A percentile compares a stretch with the other conserved stretches of the same genome.
Conservation (phyloP, 2,888 invertebrate genomes). For the Sinotaia quadrata region DNA sequence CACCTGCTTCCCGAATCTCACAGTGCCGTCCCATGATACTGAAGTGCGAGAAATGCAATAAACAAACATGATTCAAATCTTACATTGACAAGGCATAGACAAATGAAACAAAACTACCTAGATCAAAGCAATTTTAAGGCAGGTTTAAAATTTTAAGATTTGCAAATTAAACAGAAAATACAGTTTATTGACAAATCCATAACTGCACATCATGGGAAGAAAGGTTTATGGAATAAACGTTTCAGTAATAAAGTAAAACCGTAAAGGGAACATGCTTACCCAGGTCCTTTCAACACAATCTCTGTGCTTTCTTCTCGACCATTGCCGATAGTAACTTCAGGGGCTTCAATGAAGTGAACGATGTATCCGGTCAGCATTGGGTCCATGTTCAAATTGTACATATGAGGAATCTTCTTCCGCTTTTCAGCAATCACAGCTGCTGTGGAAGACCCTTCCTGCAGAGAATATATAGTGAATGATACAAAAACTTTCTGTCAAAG, state of each 20-base stretch:
- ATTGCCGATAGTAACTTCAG: conserved; percentile 71
- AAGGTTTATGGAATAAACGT: too few species aligned
- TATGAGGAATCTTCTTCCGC: conserved; percentile 73
- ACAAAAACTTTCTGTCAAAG: too few species aligned
- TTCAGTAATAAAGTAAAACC: not conserved
- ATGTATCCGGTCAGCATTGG: conserved; percentile 75
- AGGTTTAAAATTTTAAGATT: too few species aligned
- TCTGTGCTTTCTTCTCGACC: conserved; percentile 66
- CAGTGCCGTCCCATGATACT: conserved; percentile 75
- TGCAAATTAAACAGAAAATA: too few species aligned
- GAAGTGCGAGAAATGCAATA: conserved; percentile 1
- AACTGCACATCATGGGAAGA: not conserved
- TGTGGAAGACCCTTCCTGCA: conserved; percentile 27
- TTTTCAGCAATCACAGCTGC: conserved; percentile 64
- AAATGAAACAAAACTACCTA: not conserved
- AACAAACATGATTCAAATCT: not conserved
- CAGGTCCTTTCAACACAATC: conserved; percentile 74
- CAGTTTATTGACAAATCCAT: not conserved
- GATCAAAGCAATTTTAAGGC: too few species aligned
- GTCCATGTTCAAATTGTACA: conserved; percentile 77
- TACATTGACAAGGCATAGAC: not conserved
- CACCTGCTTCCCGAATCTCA: conserved; percentile 65
- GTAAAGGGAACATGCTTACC: conserved; percentile 55
- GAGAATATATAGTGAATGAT: too few species aligned
- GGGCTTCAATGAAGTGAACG: conserved; percentile 73